These are phyloP conservation scores for Macroramphosus scolopax DNA, from an alignment of 2,797 vertebrate genomes.

Conservation along the genomic window DNA sequence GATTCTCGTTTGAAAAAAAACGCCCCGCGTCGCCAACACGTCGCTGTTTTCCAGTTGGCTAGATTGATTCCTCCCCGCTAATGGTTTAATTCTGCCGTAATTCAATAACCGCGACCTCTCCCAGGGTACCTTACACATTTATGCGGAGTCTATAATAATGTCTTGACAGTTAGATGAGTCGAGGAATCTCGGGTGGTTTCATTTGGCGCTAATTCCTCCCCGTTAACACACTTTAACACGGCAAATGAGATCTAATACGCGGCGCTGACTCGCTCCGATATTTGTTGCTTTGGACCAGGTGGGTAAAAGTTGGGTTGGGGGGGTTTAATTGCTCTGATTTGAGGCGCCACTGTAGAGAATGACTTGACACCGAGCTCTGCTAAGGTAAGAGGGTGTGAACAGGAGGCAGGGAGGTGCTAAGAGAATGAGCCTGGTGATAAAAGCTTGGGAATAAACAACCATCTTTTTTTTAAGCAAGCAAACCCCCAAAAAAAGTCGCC, in stretches of 20 bases:
- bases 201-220: slow-evolving; percentile 71
- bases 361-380: background rate
- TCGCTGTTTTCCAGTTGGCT: slow-evolving; percentile 45
- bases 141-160: slow-evolving; percentile 68
- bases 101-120: slow-evolving; percentile 72
- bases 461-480: background rate
- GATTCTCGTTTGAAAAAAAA: no score
- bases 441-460: slow-evolving; percentile 1
- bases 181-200: slow-evolving; percentile 64
- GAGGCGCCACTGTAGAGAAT: slow-evolving; percentile 9
- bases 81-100: slow-evolving; percentile 75
- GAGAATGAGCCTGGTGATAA: slow-evolving; percentile 1
- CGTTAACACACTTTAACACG: slow-evolving; percentile 70
- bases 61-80: slow-evolving; percentile 69
- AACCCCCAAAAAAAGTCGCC: no score
- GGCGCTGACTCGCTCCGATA: slow-evolving; percentile 17
- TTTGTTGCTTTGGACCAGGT: slow-evolving; percentile 9
- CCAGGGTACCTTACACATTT: slow-evolving; percentile 69
- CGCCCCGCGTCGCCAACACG: no score
- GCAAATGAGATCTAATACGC: slow-evolving; percentile 59
- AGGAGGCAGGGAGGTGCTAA: slow-evolving; percentile 4
- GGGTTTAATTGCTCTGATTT: slow-evolving; percentile 13
- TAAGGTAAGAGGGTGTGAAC: slow-evolving; percentile 4
- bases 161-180: slow-evolving; percentile 68
- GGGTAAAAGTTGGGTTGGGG: background rate